Base-by-base conservation (phyloP, 2,888 invertebrate genomes). In the Allacma fusca region DNA sequence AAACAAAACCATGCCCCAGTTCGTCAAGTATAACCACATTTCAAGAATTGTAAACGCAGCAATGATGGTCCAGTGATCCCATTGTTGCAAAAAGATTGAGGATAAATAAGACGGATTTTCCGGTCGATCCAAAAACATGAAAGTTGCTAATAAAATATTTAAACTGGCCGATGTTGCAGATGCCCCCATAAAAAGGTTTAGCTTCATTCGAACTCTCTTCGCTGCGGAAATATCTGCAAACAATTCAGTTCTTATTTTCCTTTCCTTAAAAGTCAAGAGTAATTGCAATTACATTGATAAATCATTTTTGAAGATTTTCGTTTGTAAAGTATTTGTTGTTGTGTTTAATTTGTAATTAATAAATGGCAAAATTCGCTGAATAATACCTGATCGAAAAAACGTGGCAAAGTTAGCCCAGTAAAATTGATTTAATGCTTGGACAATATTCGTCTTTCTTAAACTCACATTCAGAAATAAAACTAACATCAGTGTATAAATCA, bases 121-220 rank as follows among this genome's bases (percentile, higher is more conserved):
- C 21, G 62, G 62, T 24, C 21, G n/a, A 21, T 62, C 62, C 62
- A 21, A 62, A 24, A 62, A 62, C 13, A 62, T 62, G 26, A 62
- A 62, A 1, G 26, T 12, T 12, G 23, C 21, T 21, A 62, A 13
- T 16, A 21, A 13, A 24, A 21, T 62, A 24, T 62, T 19, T 1
- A 62, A 62, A 62, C n/a, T 23, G 21, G 62, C 21, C 12, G 34
- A 4, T 7, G 9, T 9, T 34, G 5, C 34, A 34, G 9, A 34
- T 7, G 9, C 9, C 9, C 34, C 34, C 4, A 34, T 34, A 9
- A 7, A 34, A 4, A 9, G 5, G 9, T 34, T 34, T 34, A 34
- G 9, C 4, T 4, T 34, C 34, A 4, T 7, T 9, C 34, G 34
- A 34, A 34, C 34, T 34, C 9, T 34, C 9, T 34, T 34, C 9